Conservation (phyloP, 2,888 invertebrate species). For the Brachyptera putata region DNA sequence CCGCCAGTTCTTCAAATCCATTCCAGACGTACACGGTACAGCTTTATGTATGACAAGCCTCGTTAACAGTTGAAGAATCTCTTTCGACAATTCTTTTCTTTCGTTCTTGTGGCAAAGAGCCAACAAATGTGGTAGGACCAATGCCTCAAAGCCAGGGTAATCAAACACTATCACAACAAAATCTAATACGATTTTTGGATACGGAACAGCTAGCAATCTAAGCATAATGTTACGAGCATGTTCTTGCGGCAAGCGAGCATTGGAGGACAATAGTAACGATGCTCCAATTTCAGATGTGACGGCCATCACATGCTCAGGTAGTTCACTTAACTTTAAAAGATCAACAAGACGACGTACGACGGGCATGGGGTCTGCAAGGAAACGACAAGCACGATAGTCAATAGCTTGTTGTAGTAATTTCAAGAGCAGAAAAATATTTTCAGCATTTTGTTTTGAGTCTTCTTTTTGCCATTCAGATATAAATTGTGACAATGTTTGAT, state of each 20-base stretch:
- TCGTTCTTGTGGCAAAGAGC: slow-evolving; percentile 46
- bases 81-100: slow-evolving; percentile 45
- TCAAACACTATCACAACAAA: slow-evolving; percentile 51
- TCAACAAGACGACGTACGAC: slow-evolving; percentile 56
- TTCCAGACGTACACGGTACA: slow-evolving; percentile 57
- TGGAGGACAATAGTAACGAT: slow-evolving; percentile 54
- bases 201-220: slow-evolving; percentile 53
- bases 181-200: slow-evolving; percentile 55
- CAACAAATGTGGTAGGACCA: slow-evolving; percentile 64
- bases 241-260: slow-evolving; percentile 65
- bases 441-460: background rate
- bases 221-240: slow-evolving; percentile 64
- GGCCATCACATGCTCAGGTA: slow-evolving; percentile 49
- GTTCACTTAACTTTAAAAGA: slow-evolving; percentile 47
- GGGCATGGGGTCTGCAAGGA: slow-evolving; percentile 56
- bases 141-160: slow-evolving; percentile 50
- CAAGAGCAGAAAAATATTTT: slow-evolving; percentile 43
- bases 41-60: slow-evolving; percentile 64
- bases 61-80: slow-evolving; percentile 57
- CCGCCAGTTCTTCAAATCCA: slow-evolving; percentile 58
- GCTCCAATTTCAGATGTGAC: slow-evolving; percentile 55
- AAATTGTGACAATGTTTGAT: background rate
- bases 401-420: slow-evolving; percentile 58
- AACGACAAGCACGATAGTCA: slow-evolving; percentile 60
- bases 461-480: slow-evolving; percentile 6